Percentiles rank a stretch among this genome's conserved stretches.
Evolutionary conservation across 2,888 invertebrate genomes (phyloP).

Genomic region (Pristionchus entomophagus): DNA sequence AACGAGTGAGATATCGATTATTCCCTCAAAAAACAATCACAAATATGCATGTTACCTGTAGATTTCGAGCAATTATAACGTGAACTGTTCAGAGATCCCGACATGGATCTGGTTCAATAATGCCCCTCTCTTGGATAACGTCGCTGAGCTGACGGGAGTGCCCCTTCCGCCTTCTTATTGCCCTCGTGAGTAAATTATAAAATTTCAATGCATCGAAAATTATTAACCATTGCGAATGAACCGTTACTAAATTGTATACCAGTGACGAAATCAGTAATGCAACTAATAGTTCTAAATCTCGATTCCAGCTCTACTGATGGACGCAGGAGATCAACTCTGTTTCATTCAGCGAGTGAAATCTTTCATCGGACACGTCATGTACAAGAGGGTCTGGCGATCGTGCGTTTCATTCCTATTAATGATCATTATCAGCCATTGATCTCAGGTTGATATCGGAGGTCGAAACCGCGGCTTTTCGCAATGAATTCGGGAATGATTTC

Average conservation of each 20-base stretch:
- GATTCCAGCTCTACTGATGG: not conserved
- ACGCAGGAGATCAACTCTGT: not conserved
- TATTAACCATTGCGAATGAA: too few species aligned
- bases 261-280: too few species aligned
- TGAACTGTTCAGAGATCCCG: slow-evolving; percentile 23
- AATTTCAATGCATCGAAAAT: too few species aligned
- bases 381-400: not conserved
- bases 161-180: slow-evolving; percentile 19
- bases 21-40: too few species aligned
- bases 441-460: not conserved
- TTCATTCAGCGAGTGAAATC: slow-evolving; percentile 3
- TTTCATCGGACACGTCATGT: not conserved
- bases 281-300: too few species aligned
- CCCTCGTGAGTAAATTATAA: not conserved
- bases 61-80: too few species aligned
- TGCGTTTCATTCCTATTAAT: not conserved
- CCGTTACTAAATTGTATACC: too few species aligned
- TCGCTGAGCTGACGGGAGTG: not conserved
- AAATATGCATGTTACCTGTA: too few species aligned
- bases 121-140: not conserved
- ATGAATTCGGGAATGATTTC: slow-evolving; percentile 61
- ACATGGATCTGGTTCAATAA: not conserved
- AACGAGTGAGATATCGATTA: not conserved
- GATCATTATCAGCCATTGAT: not conserved
- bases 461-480: slow-evolving; percentile 63